phyloP scores from a whole-genome alignment of 1,140 invertebrate genomes.

The Psilanteris sp. region DNA sequence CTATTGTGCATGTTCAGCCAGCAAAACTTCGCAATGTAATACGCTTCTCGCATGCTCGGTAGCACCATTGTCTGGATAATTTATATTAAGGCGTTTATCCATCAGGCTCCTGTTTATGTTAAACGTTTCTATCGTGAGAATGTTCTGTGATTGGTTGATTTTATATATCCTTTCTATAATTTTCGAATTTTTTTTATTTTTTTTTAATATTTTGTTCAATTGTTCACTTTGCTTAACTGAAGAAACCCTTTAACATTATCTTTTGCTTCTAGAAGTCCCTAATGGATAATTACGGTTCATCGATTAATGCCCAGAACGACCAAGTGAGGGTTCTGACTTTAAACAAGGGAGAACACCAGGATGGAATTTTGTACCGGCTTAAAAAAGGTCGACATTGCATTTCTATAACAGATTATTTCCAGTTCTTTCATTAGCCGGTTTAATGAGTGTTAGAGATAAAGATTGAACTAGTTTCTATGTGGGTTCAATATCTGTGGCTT shows the following conservation, averaged over 20 bases:
- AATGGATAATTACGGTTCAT: conserved; percentile 66
- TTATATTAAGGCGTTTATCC: conserved; percentile 74
- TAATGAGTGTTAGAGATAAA: no score
- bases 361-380: conserved; percentile 85
- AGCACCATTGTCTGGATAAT: conserved; percentile 73
- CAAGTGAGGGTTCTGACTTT: conserved; percentile 85
- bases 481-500: no score
- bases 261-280: no score
- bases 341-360: conserved; percentile 87
- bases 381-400: conserved; percentile 85
- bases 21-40: conserved; percentile 74
- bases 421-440: no score
- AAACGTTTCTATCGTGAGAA: conserved; percentile 46
- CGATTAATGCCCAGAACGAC: conserved; percentile 56
- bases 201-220: no score
- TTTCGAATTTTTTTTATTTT: conserved; percentile 13
- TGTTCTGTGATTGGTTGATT: no score
- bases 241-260: no score
- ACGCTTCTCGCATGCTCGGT: conserved; percentile 70
- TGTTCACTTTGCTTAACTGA: no score
- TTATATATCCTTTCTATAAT: no score
- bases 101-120: conserved; percentile 62
- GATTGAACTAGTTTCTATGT: no score
- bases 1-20: conserved; percentile 72
- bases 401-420: no score